A percentile compares a stretch with the other conserved stretches of the same genome.
Conservation (phyloP, 2,888 invertebrate genomes). For the Lasioglossum figueresi region DNA sequence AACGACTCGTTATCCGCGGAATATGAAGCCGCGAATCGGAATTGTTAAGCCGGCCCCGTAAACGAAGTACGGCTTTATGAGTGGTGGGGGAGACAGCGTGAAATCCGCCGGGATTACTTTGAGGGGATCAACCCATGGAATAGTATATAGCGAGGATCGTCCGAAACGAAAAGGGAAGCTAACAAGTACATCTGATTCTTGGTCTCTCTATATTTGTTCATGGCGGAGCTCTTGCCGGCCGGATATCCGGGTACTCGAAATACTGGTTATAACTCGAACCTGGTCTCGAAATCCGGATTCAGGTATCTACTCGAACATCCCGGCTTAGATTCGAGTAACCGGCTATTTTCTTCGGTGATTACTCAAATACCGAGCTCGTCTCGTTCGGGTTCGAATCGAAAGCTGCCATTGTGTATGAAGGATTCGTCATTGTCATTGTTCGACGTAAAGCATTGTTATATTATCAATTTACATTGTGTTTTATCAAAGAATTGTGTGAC, state of each 20-base stretch:
- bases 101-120: conserved; percentile 32
- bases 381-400: not conserved
- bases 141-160: not conserved
- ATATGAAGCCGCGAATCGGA: conserved; percentile 37
- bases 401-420: not conserved
- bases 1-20: conserved; percentile 45
- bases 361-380: not conserved
- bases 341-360: not conserved
- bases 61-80: conserved; percentile 28
- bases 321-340: not conserved
- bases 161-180: not conserved
- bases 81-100: conserved; percentile 28
- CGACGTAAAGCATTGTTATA: not conserved
- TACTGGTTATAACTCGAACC: not conserved
- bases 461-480: not conserved
- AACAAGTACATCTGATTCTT: not conserved
- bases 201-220: not conserved
- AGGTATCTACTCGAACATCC: not conserved
- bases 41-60: conserved; percentile 36
- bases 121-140: conserved; percentile 13
- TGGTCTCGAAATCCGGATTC: conserved; percentile 5
- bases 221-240: not conserved
- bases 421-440: not conserved
- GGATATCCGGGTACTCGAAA: not conserved
- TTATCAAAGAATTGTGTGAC: not conserved